Conservation (phyloP, 2,797 vertebrate species). For the Lerista edwardsae region DNA sequence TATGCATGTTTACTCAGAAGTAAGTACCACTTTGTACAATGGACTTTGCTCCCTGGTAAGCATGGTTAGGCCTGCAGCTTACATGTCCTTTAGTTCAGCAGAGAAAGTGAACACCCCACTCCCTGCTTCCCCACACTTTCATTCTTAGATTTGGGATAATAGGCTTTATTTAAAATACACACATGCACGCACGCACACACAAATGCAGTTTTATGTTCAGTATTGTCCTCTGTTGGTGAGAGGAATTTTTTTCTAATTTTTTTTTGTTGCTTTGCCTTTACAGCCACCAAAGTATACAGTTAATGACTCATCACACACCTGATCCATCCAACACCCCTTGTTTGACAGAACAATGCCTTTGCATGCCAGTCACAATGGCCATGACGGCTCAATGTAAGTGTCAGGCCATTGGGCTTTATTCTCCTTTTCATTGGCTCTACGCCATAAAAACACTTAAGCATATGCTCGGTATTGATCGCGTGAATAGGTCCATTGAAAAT, state of each 20-base stretch:
- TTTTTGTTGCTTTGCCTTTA: not conserved
- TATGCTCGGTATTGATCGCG: slow-evolving; percentile 19
- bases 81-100: slow-evolving; percentile 51
- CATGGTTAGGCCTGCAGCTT: no score
- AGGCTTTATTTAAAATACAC: not conserved
- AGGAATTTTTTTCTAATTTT: not conserved
- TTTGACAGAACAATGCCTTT: not conserved
- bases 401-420: slow-evolving; percentile 10
- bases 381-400: slow-evolving; percentile 7
- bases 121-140: not conserved
- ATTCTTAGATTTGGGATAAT: not conserved
- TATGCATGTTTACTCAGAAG: no score
- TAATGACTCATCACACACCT: slow-evolving; percentile 35
- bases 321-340: slow-evolving; percentile 24
- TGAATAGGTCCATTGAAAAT: not conserved
- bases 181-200: no score
- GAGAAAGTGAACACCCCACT: slow-evolving; percentile 48
- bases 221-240: not conserved
- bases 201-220: not conserved
- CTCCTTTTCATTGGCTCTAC: not conserved
- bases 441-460: slow-evolving; percentile 19
- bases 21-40: no score
- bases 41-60: no score
- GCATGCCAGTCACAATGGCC: slow-evolving; percentile 28
- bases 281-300: not conserved